phyloP scores from a whole-genome alignment of 2,888 invertebrate species.

The Harpalus rufipes region DNA sequence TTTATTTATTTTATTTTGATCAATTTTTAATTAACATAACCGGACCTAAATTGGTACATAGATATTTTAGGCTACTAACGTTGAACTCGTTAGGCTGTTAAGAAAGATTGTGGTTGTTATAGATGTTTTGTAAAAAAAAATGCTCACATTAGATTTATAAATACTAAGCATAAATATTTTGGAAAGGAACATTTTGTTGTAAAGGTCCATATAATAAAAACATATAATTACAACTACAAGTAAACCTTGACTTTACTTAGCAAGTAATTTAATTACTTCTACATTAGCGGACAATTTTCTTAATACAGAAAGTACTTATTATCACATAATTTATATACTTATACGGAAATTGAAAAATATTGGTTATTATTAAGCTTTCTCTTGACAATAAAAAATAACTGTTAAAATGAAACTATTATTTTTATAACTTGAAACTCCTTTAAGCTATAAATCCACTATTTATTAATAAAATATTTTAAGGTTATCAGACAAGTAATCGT shows the following conservation, averaged over 20 bases:
- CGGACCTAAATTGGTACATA: too few species aligned
- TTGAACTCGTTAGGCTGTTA: too few species aligned
- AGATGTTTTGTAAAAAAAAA: too few species aligned
- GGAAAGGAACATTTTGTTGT: neutral
- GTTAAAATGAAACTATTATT: neutral
- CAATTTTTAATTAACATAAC: too few species aligned
- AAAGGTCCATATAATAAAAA: neutral
- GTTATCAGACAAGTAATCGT: neutral
- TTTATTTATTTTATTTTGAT: too few species aligned
- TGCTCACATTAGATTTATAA: too few species aligned
- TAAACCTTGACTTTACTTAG: slow-evolving; percentile 20
- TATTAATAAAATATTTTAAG: neutral
- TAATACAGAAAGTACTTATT: slow-evolving; percentile 23
- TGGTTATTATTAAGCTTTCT: slow-evolving; percentile 37
- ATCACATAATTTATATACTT: slow-evolving; percentile 33
- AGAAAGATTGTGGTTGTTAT: too few species aligned
- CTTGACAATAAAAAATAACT: slow-evolving; percentile 28
- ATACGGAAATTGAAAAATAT: slow-evolving; percentile 39
- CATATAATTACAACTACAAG: neutral
- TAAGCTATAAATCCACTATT: too few species aligned
- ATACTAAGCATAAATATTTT: too few species aligned
- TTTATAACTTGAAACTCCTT: neutral
- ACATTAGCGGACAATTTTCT: slow-evolving; percentile 19
- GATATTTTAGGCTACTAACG: too few species aligned
- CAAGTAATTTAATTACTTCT: slow-evolving; percentile 19